Evolutionary conservation across 2,113 vertebrate genomes (phyloP).

Genomic region (Poecile atricapillus): DNA sequence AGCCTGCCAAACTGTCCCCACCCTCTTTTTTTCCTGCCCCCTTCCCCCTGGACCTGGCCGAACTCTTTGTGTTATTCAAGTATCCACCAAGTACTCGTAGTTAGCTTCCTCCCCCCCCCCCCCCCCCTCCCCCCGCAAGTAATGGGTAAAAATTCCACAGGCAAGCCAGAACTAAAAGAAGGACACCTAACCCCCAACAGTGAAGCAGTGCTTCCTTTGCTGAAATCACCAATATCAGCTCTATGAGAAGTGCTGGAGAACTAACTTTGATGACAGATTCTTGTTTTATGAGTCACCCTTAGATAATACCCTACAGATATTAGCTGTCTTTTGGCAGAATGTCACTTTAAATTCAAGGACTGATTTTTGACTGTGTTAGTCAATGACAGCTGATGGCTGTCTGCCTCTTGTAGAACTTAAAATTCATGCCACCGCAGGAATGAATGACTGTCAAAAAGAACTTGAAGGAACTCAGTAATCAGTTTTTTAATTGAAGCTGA

Average conservation of each 20-base stretch:
- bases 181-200: too few relatives aligned
- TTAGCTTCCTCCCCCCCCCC: too few relatives aligned
- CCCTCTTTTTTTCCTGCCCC: too few relatives aligned
- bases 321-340: constrained; percentile 19
- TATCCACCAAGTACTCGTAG: too few relatives aligned
- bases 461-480: not conserved
- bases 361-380: not conserved
- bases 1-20: too few relatives aligned
- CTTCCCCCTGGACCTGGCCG: too few relatives aligned
- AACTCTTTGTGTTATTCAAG: too few relatives aligned
- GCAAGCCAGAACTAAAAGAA: too few relatives aligned
- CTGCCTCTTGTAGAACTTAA: not conserved
- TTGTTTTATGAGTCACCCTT: not conserved
- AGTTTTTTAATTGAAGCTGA: constrained; percentile 35
- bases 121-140: too few relatives aligned
- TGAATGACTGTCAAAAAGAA: not conserved
- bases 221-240: not conserved
- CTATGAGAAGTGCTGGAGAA: not conserved
- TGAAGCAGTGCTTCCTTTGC: not conserved
- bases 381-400: constrained; percentile 11
- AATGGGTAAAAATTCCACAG: too few relatives aligned
- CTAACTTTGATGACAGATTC: not conserved
- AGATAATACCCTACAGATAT: not conserved
- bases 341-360: constrained; percentile 10
- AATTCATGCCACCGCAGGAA: not conserved